Percentiles rank a stretch among this genome's conserved stretches.
Evolutionary conservation across 2,113 vertebrate genomes (phyloP).

Genomic region (Microtus richardsoni): DNA sequence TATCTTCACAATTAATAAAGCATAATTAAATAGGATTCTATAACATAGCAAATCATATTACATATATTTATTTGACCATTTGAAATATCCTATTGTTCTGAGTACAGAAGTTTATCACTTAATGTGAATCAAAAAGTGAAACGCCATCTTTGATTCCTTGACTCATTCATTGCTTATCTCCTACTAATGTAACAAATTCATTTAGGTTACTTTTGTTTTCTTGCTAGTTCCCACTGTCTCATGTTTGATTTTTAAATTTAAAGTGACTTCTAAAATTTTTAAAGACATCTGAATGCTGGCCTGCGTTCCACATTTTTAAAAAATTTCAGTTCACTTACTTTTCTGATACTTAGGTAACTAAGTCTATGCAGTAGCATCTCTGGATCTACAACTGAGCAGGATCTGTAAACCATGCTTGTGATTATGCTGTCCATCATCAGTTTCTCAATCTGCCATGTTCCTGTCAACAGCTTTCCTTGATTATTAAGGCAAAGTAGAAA

Average conservation of each 20-base stretch:
- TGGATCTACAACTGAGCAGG: not conserved
- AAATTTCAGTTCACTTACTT: not conserved
- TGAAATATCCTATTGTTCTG: not conserved
- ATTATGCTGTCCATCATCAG: not conserved
- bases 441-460: not conserved
- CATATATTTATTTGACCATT: not conserved
- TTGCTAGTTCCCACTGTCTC: not conserved
- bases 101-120: not conserved
- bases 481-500: not conserved
- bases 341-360: not conserved
- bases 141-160: not conserved
- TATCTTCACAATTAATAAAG: not conserved
- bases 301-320: not conserved
- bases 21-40: not conserved
- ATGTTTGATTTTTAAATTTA: not conserved
- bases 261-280: not conserved
- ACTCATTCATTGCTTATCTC: not conserved
- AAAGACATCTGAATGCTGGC: not conserved
- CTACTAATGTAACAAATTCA: not conserved
- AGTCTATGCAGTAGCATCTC: not conserved
- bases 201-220: not conserved
- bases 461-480: not conserved
- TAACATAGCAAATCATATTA: not conserved
- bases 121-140: not conserved
- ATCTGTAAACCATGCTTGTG: not conserved